Evolutionary conservation across 1,140 invertebrate genomes (phyloP).

Genomic region (Stegodyphus dumicola): DNA sequence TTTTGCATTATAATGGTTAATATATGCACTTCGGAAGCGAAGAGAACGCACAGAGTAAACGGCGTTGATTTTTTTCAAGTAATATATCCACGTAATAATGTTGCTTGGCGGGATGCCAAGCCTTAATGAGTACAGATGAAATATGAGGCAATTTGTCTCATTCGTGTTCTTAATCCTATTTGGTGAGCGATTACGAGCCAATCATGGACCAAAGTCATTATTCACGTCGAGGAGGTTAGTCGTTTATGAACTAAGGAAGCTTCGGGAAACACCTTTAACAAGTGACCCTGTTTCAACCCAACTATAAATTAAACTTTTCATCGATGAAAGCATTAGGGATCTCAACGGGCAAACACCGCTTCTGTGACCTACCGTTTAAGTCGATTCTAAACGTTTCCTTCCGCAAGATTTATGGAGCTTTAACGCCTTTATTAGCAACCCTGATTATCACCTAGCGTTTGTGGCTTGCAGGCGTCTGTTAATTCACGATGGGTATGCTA

Average conservation of each 20-base stretch:
- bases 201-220: conserved; percentile 48
- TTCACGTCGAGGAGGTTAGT: conserved; percentile 48
- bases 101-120: conserved; percentile 25
- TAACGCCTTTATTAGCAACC: conserved; percentile 41
- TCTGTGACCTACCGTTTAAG: conserved; percentile 35
- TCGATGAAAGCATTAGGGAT: conserved; percentile 29
- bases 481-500: too few relatives aligned
- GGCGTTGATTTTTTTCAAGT: too few relatives aligned
- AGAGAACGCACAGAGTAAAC: too few relatives aligned
- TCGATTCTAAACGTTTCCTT: conserved; percentile 57
- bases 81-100: not conserved
- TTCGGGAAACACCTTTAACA: conserved; percentile 43
- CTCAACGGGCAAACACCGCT: conserved; percentile 4
- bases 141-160: conserved; percentile 60
- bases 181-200: conserved; percentile 60
- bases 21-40: too few relatives aligned
- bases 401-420: conserved; percentile 57
- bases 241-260: conserved; percentile 49
- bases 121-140: conserved; percentile 59
- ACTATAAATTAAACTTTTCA: conserved; percentile 54
- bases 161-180: conserved; percentile 55
- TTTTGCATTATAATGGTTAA: too few relatives aligned
- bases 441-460: conserved; percentile 45
- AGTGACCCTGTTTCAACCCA: conserved; percentile 48
- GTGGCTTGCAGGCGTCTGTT: not conserved